phyloP scores from a whole-genome alignment of 2,888 invertebrate genomes.

The Orthonychiurus folsomi region DNA sequence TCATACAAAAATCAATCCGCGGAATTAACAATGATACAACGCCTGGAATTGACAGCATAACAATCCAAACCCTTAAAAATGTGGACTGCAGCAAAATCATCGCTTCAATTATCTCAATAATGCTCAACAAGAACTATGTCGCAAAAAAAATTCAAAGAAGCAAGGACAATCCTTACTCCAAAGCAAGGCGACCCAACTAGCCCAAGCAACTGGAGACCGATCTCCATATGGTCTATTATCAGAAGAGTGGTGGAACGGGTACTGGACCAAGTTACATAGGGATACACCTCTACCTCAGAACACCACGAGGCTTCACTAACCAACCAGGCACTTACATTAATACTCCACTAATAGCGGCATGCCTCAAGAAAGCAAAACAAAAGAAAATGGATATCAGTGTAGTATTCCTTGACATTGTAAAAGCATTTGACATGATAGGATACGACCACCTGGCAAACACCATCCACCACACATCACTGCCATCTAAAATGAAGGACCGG shows the following conservation, averaged over 20 bases:
- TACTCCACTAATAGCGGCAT: background rate
- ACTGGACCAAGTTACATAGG: no score
- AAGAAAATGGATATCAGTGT: conserved; percentile 4
- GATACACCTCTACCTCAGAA: no score
- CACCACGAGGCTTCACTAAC: background rate
- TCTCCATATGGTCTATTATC: no score
- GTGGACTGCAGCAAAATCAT: background rate
- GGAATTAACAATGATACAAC: background rate
- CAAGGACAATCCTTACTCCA: no score
- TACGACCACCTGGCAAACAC: background rate
- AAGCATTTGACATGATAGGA: conserved; percentile 3
- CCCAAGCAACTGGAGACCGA: no score
- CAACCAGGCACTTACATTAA: conserved; percentile 2
- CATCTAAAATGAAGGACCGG: conserved; percentile 3
- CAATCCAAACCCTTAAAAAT: background rate
- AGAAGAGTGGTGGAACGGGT: no score
- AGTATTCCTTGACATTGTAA: background rate
- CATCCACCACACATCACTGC: background rate
- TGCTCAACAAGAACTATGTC: background rate
- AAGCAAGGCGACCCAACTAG: no score
- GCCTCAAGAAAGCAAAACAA: conserved; percentile 1
- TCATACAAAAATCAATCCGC: background rate
- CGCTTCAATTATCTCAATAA: background rate
- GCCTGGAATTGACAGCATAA: background rate
- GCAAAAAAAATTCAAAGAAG: no score